phyloP scores from a whole-genome alignment of 2,888 invertebrate genomes.

The Tenthredo notha region DNA sequence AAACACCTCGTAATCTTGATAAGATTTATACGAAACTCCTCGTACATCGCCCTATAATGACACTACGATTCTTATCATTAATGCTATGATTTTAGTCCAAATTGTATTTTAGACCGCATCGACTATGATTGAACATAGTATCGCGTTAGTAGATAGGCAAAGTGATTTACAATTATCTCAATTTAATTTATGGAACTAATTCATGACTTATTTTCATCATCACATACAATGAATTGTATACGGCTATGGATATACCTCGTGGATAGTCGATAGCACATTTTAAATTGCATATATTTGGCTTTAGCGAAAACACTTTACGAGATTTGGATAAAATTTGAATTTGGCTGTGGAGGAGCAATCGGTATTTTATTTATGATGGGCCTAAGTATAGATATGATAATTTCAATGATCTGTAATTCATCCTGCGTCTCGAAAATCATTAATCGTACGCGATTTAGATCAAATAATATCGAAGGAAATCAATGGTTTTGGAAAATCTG shows the following conservation, averaged over 20 bases:
- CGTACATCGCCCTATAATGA: neutral
- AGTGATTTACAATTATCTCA: neutral
- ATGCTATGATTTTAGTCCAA: neutral
- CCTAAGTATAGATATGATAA: neutral
- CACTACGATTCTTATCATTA: neutral
- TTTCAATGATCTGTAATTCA: neutral
- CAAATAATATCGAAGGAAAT: neutral
- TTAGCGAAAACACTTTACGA: neutral
- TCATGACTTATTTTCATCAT: neutral
- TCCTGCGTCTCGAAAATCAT: neutral
- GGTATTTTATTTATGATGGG: neutral
- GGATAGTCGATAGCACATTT: neutral
- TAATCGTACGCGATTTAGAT: neutral
- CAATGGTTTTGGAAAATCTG: neutral
- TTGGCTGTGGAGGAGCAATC: neutral
- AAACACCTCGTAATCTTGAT: constrained; percentile 31
- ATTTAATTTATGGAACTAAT: neutral
- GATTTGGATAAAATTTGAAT: neutral
- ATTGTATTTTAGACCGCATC: neutral
- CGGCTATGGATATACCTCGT: neutral
- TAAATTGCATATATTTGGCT: neutral
- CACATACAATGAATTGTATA: neutral
- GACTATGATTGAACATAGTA: neutral
- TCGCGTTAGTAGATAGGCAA: neutral
- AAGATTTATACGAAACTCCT: neutral